Base-by-base conservation (phyloP, 2,888 invertebrate genomes). In the Suillia variegata region DNA sequence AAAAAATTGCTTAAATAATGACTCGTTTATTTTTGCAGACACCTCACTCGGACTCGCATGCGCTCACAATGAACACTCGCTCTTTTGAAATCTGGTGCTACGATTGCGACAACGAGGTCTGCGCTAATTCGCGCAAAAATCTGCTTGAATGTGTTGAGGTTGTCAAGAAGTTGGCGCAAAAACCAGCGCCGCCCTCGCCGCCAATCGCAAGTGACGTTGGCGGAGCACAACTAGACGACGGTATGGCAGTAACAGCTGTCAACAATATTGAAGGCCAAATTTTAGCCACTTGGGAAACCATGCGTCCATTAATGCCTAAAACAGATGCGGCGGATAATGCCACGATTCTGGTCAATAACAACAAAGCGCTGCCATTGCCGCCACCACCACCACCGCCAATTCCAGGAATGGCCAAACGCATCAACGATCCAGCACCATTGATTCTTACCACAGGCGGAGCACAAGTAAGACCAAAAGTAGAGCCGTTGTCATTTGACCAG, bases 71-170 rank as follows among this genome's bases (percentile, higher is more conserved):
- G 63, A 89, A 92, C 77, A 90, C 90, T 22, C 86, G 86, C 33
- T 82, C 85, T 20, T 91, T 90, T 87, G 86, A 85, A 59, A 85
- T 92, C 22, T 92, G 91, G 87, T 94, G 94, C 82, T 92, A 92
- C 75, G 85, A 85, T 57, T 94, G 94, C 82, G 88, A 90, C 74
- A 85, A 85, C 69, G 88, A 90, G 80, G 85, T 93, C 15, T 85
- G 85, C 56, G 80, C 86, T 10, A 73, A 75, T 82, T 84, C 76
- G 64, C 83, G 86, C 50, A 89, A 88, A 78, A 90, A 89, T 74
- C 83, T 94, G 1, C 84, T 87, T 48, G 92, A 93, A 74, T 88
- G 89, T 75, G 86, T 92, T 54, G 91, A 92, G 67, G 87, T 88
- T 73, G 83, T 92, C 15, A 89, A 88, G 71, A 89, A 88, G 66